Percentiles rank a stretch among this genome's conserved stretches.
These are phyloP conservation scores for Bhutanitis thaidina DNA, from an alignment of 2,888 invertebrate genomes.

Conservation along the genomic window DNA sequence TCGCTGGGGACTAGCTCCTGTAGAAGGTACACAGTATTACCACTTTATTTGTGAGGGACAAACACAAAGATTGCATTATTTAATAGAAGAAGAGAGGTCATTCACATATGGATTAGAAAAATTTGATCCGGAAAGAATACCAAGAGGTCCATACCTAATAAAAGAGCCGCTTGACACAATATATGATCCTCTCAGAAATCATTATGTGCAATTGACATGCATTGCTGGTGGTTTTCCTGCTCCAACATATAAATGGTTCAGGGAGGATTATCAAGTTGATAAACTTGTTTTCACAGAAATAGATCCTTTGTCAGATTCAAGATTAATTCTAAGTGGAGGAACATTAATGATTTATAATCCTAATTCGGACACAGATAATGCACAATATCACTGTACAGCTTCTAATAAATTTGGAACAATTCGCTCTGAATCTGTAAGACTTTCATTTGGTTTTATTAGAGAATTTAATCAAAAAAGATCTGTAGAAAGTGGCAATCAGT, in stretches of 20 bases:
- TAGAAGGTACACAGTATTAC: constrained; percentile 86
- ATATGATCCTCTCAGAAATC: constrained; percentile 88
- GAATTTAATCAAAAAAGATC: constrained; percentile 94
- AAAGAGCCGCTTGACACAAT: constrained; percentile 91
- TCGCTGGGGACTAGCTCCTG: constrained; percentile 91
- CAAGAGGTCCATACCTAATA: constrained; percentile 93
- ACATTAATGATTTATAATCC: constrained; percentile 93
- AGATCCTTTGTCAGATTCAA: constrained; percentile 85
- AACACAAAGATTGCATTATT: constrained; percentile 84
- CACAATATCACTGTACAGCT: constrained; percentile 95
- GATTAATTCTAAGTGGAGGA: constrained; percentile 95
- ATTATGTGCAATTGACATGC: constrained; percentile 89
- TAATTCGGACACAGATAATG: constrained; percentile 88
- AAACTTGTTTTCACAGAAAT: constrained; percentile 85
- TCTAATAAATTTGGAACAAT: constrained; percentile 93
- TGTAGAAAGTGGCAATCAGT: constrained; percentile 90
- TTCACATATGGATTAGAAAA: constrained; percentile 93
- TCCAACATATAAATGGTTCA: constrained; percentile 94
- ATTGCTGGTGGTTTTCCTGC: constrained; percentile 93
- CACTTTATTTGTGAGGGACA: constrained; percentile 95
- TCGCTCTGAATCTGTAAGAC: constrained; percentile 90
- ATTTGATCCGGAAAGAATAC: constrained; percentile 88
- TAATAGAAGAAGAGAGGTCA: constrained; percentile 86
- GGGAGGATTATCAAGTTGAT: constrained; percentile 92
- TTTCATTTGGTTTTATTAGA: constrained; percentile 94